Evolutionary conservation across 1,140 invertebrate species (phyloP), one percentile per base, ranked within the genome.

Genomic region (Dreissena polymorpha): DNA sequence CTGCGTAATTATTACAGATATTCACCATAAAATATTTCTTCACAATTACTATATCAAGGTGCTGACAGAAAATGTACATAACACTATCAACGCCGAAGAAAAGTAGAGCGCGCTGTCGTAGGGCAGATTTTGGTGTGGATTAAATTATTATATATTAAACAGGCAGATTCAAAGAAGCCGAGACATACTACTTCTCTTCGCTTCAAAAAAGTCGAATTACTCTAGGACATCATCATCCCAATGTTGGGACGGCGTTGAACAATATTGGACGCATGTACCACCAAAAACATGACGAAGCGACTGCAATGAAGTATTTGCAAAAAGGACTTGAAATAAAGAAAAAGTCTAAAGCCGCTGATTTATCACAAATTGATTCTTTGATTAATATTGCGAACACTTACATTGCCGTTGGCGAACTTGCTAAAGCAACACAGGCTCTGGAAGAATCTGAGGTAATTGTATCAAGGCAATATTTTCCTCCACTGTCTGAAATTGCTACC

Each of bases 221-320:
- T 10, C 49, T 21, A 67, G 80, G 72, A 14, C 50, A 74, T 27
- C 67, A 83, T 39, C 60, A 75, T 69, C 80, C 80, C 10, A 8
- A 25, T 10, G 50, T 83, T 69, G 80, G 80, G 13, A 49, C 72
- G n/a, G 65, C 63, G 10, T 55, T 67, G 8, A 75, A 83, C 50
- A 74, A 83, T 29, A 74, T 83, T n/a, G 80, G 80, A 49, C 23
- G 74, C 14, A 69, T 83, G 55, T 83, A 75, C 25, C 50, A 74
- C 10, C 80, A 83, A 27, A 74, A 29, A 49, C 71, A 55, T 18
- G 80, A 83, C 50, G 10, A 50, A 39, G 53, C 74, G 25, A 74
- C 68, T 6, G 71, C 80, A 27, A 50, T 83, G 6, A 49, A 75
- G 27, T 75, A 74, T 29, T 75, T 74, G 50, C 21, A 67, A 49